phyloP scores from a whole-genome alignment of 2,797 vertebrate genomes.

The Phrynocephalus guinanensis region DNA sequence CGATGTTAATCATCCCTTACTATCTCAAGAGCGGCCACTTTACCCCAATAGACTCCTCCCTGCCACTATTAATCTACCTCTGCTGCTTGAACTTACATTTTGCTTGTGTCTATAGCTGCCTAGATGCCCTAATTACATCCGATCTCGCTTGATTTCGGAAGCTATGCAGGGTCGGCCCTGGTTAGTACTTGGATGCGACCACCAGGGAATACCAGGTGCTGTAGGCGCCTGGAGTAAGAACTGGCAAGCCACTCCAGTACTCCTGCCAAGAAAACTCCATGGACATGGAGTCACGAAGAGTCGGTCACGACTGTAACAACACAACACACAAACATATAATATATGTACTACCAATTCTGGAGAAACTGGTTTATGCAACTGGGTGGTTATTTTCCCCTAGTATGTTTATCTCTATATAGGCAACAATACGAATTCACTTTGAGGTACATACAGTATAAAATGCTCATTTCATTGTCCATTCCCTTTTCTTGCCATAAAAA shows the following conservation, averaged over 20 bases:
- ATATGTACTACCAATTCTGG: neutral
- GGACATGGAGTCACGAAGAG: too few relatives aligned
- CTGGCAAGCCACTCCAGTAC: too few relatives aligned
- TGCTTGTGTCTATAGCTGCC: neutral
- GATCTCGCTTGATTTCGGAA: too few relatives aligned
- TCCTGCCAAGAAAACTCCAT: too few relatives aligned
- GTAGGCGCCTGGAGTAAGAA: too few relatives aligned
- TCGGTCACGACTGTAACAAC: too few relatives aligned
- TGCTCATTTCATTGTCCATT: neutral
- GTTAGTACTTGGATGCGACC: too few relatives aligned
- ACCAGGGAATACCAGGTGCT: too few relatives aligned
- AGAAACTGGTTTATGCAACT: neutral
- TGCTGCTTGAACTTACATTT: neutral
- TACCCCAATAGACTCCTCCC: neutral
- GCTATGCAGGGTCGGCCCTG: too few relatives aligned
- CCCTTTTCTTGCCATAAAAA: neutral
- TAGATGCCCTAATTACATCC: too few relatives aligned
- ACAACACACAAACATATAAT: neutral
- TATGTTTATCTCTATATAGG: neutral
- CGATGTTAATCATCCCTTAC: neutral
- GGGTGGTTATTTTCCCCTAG: neutral
- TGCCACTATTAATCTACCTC: neutral
- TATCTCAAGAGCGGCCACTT: neutral
- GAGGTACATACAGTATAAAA: too few relatives aligned
- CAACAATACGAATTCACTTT: neutral